Conservation (phyloP, 2,797 vertebrate species). For the Crax fasciolata region DNA sequence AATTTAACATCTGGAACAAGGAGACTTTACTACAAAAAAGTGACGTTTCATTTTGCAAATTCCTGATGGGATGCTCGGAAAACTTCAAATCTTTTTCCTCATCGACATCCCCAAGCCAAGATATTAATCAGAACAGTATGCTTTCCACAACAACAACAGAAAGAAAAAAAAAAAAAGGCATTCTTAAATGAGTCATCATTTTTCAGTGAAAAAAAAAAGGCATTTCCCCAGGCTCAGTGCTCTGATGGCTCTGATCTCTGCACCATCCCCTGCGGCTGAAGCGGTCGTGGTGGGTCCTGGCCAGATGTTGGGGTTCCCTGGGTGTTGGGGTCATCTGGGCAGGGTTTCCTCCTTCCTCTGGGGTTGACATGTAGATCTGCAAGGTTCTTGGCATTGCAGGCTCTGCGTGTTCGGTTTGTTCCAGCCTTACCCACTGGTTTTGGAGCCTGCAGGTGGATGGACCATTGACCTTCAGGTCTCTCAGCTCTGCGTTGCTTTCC, state of each 20-base stretch:
- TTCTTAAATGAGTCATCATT: conserved; percentile 16
- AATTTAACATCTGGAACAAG: not conserved
- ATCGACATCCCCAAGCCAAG: conserved; percentile 25
- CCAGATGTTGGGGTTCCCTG: not conserved
- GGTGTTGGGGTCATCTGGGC: no score
- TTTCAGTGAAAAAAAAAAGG: not conserved
- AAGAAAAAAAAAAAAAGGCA: not conserved
- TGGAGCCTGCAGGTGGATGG: accelerated
- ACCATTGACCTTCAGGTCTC: accelerated
- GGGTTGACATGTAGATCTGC: not conserved
- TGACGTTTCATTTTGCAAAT: not conserved
- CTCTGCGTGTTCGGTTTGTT: not conserved
- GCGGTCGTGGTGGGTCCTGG: not conserved
- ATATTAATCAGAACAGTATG: conserved; percentile 6
- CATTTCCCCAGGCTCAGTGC: not conserved
- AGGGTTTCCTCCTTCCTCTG: not conserved
- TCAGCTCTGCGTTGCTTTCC: not conserved
- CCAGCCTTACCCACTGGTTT: not conserved
- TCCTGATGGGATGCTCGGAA: not conserved
- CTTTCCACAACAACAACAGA: conserved; percentile 3
- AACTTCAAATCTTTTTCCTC: not conserved
- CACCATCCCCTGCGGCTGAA: not conserved
- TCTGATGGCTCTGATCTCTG: not conserved
- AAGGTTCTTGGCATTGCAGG: accelerated
- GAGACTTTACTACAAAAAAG: not conserved